Evolutionary conservation across 2,888 invertebrate species (phyloP), one percentile per base, ranked within the genome.

Genomic region (Plutella xylostella): DNA sequence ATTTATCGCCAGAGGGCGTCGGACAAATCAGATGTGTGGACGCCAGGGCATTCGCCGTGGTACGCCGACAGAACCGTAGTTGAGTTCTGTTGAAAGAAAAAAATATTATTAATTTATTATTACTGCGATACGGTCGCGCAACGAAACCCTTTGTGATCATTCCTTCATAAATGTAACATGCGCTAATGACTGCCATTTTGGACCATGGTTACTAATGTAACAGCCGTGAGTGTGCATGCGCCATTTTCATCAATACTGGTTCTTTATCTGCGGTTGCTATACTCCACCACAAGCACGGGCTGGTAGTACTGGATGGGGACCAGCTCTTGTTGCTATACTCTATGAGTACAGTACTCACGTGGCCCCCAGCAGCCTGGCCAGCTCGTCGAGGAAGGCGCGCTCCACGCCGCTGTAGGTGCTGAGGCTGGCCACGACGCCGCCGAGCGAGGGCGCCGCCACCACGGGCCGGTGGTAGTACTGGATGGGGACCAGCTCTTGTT

Each of bases 11-110:
- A 17, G 83, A 79, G 0, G 93, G 83, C 0, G 83, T 79, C 4
- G 90, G 89, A 51, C 92, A 93, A 3, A 97, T 78, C 0, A 97
- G 79, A 67, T 97, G 92, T 0, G 97, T 96, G 0, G 90, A 92
- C 0, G 89, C 90, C 0, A 83, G 55, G 0, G 90, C 80, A 37
- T 59, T 70, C 1, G 72, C 64, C 1, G 79, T 80, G 54, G 68
- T 74, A 4, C 82, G 70, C 0, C 83, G 74, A 33, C 82, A 79
- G 63, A 85, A 82, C 0, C 78, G 71, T 0, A 78, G 66, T 46
- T 84, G 85, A 0, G 78, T 83, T 0, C 84, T 85, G 55, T 28
- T 4, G 48, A 22, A n/a, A n/a, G n/a, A n/a, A n/a, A n/a, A n/a
- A n/a, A n/a, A n/a, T n/a, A n/a, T n/a, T n/a, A n/a, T n/a, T n/a